phyloP scores from a whole-genome alignment of 2,888 invertebrate species.

The Trissolcus brochymenae region DNA sequence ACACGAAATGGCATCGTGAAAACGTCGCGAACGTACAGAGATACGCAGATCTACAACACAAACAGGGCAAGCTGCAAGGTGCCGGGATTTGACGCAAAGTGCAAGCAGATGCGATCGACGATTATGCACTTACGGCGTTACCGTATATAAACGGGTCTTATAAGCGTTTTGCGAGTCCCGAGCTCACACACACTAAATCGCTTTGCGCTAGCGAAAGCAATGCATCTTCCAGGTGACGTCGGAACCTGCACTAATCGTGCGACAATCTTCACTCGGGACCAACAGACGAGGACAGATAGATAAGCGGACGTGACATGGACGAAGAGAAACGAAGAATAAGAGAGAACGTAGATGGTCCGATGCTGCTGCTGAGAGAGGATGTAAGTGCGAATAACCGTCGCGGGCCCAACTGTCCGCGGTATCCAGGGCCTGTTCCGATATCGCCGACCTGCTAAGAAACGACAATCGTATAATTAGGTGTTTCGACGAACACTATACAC shows the following conservation, averaged over 20 bases:
- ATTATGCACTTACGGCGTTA: slow-evolving; percentile 76
- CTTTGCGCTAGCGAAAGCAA: slow-evolving; percentile 69
- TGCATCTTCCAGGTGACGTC: slow-evolving; percentile 76
- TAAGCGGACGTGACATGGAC: slow-evolving; percentile 46
- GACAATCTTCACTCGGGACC: slow-evolving; percentile 72
- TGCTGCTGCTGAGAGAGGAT: slow-evolving; percentile 28
- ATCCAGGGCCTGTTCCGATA: slow-evolving; percentile 61
- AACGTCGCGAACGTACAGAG: slow-evolving; percentile 53
- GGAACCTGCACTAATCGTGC: slow-evolving; percentile 75
- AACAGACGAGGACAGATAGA: slow-evolving; percentile 41
- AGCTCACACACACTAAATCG: slow-evolving; percentile 50
- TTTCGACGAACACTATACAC: slow-evolving; percentile 67
- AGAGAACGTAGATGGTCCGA: not conserved
- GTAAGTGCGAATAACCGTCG: slow-evolving; percentile 57
- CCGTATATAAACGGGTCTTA: slow-evolving; percentile 70
- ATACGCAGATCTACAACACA: slow-evolving; percentile 64
- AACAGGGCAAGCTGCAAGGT: slow-evolving; percentile 69
- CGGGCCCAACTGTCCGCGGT: slow-evolving; percentile 63
- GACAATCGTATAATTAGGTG: slow-evolving; percentile 76
- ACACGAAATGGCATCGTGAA: slow-evolving; percentile 51
- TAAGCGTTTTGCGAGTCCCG: slow-evolving; percentile 56
- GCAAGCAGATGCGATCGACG: slow-evolving; percentile 76
- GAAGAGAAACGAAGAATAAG: slow-evolving; percentile 32
- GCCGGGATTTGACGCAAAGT: slow-evolving; percentile 74
- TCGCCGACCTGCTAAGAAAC: slow-evolving; percentile 68